Evolutionary conservation across 1,140 invertebrate genomes (phyloP).

Genomic region (Drosophila prosaltans): DNA sequence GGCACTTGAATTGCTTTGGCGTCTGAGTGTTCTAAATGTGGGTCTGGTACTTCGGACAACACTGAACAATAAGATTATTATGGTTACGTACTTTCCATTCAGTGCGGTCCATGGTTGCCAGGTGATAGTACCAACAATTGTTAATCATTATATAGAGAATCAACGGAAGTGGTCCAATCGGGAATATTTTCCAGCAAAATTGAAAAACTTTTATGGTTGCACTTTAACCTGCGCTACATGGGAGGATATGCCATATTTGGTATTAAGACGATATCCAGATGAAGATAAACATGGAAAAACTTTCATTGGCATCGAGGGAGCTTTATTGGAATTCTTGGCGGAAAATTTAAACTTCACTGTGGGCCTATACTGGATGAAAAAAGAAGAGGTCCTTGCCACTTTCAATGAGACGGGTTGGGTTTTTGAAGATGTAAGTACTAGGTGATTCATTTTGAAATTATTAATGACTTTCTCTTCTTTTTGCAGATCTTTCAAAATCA

Average conservation of each 20-base stretch:
- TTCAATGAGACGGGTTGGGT: slow-evolving; percentile 65
- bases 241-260: slow-evolving; percentile 76
- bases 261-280: slow-evolving; percentile 13
- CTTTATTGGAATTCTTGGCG: slow-evolving; percentile 66
- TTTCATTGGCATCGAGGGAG: slow-evolving; percentile 70
- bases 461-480: not conserved
- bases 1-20: slow-evolving; percentile 55
- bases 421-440: slow-evolving; percentile 54
- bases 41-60: slow-evolving; percentile 28
- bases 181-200: slow-evolving; percentile 55
- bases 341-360: slow-evolving; percentile 65
- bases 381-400: slow-evolving; percentile 57
- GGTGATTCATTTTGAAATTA: no score
- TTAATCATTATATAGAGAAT: slow-evolving; percentile 40
- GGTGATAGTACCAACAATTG: slow-evolving; percentile 36
- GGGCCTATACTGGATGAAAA: slow-evolving; percentile 61
- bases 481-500: slow-evolving; percentile 52
- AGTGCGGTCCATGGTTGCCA: slow-evolving; percentile 36
- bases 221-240: slow-evolving; percentile 70
- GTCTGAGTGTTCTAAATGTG: slow-evolving; percentile 59
- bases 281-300: not conserved
- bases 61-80: not conserved
- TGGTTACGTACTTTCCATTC: slow-evolving; percentile 64
- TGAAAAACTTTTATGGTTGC: slow-evolving; percentile 68
- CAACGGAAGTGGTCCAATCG: slow-evolving; percentile 13